A percentile compares a stretch with the other conserved stretches of the same genome.
Evolutionary conservation across 23 tunicate species (phyloP).

Genomic region (Styela plicata): DNA sequence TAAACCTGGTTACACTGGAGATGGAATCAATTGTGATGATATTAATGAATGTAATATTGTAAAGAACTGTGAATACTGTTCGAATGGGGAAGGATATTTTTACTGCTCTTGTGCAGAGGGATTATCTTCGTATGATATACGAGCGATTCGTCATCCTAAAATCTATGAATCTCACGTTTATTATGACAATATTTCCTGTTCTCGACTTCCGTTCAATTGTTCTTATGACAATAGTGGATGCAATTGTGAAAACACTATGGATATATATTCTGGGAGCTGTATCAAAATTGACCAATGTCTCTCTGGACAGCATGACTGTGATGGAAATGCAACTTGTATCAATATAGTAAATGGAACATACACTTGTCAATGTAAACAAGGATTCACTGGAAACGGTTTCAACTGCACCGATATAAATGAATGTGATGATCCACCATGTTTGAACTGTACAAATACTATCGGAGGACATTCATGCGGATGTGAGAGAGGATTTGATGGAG

Average conservation of each 20-base stretch:
- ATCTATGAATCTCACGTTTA: background rate
- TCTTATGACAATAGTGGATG: background rate
- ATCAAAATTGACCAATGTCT: background rate
- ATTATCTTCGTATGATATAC: background rate
- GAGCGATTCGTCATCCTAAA: background rate
- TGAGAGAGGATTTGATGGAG: background rate
- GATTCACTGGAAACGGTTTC: background rate
- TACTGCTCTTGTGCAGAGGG: background rate
- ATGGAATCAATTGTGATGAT: constrained; percentile 19
- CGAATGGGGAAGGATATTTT: background rate
- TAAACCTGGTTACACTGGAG: constrained; percentile 1
- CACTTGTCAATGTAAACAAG: background rate
- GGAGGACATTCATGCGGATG: background rate
- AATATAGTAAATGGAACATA: background rate
- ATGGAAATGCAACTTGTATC: background rate
- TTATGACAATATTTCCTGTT: background rate
- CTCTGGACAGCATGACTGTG: background rate
- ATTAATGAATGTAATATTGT: constrained; percentile 21
- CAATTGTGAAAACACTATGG: background rate
- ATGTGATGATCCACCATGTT: background rate
- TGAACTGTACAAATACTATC: background rate
- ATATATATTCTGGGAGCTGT: background rate
- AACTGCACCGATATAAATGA: background rate
- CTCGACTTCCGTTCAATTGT: background rate
- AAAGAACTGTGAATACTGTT: background rate